Percentiles rank a stretch among this genome's conserved stretches.
phyloP scores from a whole-genome alignment of 2,888 invertebrate species.

The Mesorhabditis belari region DNA sequence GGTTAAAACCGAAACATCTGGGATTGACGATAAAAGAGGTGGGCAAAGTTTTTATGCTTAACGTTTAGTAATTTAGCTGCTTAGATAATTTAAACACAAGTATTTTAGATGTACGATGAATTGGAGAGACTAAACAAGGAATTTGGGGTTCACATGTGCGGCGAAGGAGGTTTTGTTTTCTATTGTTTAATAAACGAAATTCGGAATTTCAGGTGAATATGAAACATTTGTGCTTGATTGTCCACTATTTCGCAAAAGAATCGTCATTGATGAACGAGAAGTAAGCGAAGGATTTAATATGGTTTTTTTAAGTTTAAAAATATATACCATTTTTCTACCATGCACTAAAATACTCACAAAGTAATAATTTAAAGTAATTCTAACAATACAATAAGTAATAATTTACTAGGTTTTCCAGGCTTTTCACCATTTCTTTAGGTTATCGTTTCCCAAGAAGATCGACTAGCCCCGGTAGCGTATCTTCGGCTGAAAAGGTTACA shows the following conservation, averaged over 20 bases:
- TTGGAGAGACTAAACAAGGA: constrained; percentile 81
- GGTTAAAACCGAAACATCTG: constrained; percentile 67
- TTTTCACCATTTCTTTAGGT: constrained; percentile 59
- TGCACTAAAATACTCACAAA: constrained; percentile 1
- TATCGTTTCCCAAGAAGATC: constrained; percentile 81
- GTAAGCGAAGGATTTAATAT: no score
- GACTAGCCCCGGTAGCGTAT: constrained; percentile 88
- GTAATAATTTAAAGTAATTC: not conserved
- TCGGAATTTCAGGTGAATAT: no score
- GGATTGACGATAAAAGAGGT: constrained; percentile 41
- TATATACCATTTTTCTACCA: not conserved
- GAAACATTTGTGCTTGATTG: constrained; percentile 96
- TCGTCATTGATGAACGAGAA: constrained; percentile 22
- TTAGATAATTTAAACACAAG: no score
- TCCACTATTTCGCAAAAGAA: constrained; percentile 71
- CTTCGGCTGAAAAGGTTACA: constrained; percentile 77
- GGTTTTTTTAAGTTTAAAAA: not conserved
- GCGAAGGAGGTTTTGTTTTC: no score
- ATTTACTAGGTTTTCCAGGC: constrained; percentile 59
- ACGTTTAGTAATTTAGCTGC: no score
- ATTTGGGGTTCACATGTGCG: constrained; percentile 89
- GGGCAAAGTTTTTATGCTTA: not conserved
- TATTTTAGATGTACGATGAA: constrained; percentile 73
- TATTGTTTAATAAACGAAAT: no score
- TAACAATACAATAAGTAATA: not conserved